phyloP scores from a whole-genome alignment of 2,888 invertebrate genomes.

The Papilio elwesi region DNA sequence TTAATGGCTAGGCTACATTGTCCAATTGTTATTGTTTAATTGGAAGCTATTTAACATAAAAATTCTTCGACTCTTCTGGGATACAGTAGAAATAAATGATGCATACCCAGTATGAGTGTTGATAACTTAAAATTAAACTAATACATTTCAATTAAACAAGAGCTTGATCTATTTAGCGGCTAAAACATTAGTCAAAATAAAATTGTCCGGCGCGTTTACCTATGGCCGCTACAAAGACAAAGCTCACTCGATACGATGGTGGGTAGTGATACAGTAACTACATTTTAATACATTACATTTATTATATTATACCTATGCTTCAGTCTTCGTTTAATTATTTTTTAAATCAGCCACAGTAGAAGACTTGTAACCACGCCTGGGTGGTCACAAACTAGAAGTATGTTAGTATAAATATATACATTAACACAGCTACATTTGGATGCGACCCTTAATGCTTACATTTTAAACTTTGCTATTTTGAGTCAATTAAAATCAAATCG shows the following conservation, averaged over 20 bases:
- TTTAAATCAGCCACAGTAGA: conserved; percentile 73
- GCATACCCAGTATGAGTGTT: not conserved
- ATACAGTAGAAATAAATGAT: not conserved
- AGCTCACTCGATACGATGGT: conserved; percentile 65
- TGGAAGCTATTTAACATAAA: not conserved
- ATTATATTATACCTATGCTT: conserved; percentile 81
- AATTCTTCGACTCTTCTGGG: not conserved
- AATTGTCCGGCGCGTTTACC: conserved; percentile 33
- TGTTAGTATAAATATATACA: conserved; percentile 22
- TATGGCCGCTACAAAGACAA: conserved; percentile 50
- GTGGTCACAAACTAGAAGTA: conserved; percentile 25
- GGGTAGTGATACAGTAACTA: conserved; percentile 64
- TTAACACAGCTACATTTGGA: conserved; percentile 23
- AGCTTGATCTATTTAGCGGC: conserved; percentile 29
- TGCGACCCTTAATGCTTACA: conserved; percentile 19
- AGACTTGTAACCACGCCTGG: conserved; percentile 57
- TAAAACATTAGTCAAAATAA: conserved; percentile 26
- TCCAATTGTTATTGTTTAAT: not conserved
- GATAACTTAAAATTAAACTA: conserved; percentile 35
- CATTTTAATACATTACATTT: conserved; percentile 75
- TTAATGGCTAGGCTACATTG: not conserved
- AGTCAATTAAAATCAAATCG: too few relatives aligned
- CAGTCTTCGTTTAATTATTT: conserved; percentile 82
- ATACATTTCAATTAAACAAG: conserved; percentile 15
- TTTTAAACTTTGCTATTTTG: conserved; percentile 3